These are phyloP conservation scores for Beroe forskalii DNA, from an alignment of 37 sponge, comb jelly and placozoan species.

Conservation along the genomic window DNA sequence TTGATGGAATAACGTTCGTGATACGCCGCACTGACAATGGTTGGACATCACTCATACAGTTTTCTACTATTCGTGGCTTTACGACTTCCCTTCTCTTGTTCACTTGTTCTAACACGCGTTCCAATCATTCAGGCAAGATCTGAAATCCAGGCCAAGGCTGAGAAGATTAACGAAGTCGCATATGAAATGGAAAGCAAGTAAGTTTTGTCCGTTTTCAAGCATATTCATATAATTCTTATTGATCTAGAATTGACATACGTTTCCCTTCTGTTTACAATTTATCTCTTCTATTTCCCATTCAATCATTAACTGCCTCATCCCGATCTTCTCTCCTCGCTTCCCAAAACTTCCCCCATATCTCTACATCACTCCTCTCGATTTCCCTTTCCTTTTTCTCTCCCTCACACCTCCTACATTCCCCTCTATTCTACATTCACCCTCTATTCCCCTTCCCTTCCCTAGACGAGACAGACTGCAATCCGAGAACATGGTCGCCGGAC, in stretches of 20 bases:
- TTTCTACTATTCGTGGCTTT: neutral
- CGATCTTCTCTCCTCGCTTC: too few relatives aligned
- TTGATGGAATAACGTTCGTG: too few relatives aligned
- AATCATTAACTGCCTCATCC: neutral
- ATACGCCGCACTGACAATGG: too few relatives aligned
- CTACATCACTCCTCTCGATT: neutral
- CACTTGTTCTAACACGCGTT: too few relatives aligned
- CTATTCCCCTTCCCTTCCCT: neutral
- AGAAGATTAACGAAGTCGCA: constrained; percentile 81
- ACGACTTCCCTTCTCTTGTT: too few relatives aligned
- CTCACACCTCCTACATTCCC: neutral
- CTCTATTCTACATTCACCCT: constrained; percentile 16
- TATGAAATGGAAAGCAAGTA: constrained; percentile 78
- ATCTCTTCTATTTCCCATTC: neutral
- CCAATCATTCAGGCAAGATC: constrained; percentile 72
- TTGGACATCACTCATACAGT: neutral
- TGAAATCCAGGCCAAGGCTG: constrained; percentile 78
- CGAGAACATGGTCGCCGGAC: constrained; percentile 78
- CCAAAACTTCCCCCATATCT: too few relatives aligned
- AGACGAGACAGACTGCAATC: constrained; percentile 56
- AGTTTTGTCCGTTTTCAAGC: constrained; percentile 46
- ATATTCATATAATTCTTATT: neutral
- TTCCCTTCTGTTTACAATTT: neutral
- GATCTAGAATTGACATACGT: neutral
- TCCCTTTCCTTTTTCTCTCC: neutral